Base-by-base conservation (phyloP, 2,888 invertebrate genomes). In the Chesias legatella region DNA sequence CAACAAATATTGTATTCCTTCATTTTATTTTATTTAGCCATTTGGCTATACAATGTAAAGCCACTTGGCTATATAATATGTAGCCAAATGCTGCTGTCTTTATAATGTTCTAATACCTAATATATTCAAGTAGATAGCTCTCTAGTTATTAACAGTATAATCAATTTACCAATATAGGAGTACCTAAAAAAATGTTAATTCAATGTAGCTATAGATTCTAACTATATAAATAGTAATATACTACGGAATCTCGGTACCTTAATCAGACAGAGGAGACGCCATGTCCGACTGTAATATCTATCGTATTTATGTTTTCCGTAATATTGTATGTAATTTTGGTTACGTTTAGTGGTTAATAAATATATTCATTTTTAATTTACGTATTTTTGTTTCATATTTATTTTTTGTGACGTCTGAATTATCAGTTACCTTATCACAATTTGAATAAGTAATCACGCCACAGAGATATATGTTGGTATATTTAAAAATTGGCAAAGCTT, bases 341-440 rank as follows among this genome's bases (percentile, higher is more conserved):
- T 79, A 79, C 63, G 70, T 73, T 77, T 79, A 78, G 78, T 75
- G 64, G 75, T 80, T 75, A 79, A 77, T 84, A 73, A 88, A 86
- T 88, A 88, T 88, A 88, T 83, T 82, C 83, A 81, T 81, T 84
- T 85, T 84, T 88, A 86, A 85, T 88, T 88, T 79, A 83, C 72
- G 63, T 75, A 57, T 77, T 82, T n/a, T 83, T 74, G 79, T 84
- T 89, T 88, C 74, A 79, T n/a, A 86, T 80, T 82, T 75, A 76
- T 70, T 65, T 81, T 74, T 40, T 73, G 69, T 79, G 71, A 45
- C 54, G 63, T 50, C 25, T 17, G 5, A 3, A 3, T 17, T 17
- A 5, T 17, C n/a, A n/a, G n/a, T n/a, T n/a, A n/a, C n/a, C n/a
- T n/a, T n/a, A n/a, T n/a, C n/a, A n/a, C n/a, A n/a, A n/a, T n/a